A percentile compares a stretch with the other conserved stretches of the same genome.
phyloP scores from a whole-genome alignment of 2,888 invertebrate genomes.

The Cataglyphis cursor region DNA sequence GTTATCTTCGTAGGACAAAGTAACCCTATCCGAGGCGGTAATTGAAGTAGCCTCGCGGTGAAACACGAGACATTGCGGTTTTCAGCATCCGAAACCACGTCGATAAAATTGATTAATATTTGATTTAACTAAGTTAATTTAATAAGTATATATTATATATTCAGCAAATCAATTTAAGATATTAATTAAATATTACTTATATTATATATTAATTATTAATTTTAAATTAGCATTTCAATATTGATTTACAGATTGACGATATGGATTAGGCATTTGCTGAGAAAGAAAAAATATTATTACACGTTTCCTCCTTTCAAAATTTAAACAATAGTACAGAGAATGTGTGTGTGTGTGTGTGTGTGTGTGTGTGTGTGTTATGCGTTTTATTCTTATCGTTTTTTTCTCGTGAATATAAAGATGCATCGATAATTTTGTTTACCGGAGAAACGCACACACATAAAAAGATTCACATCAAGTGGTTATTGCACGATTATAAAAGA shows the following conservation, averaged over 20 bases:
- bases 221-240: background rate
- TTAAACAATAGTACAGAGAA: background rate
- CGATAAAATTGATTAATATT: constrained; percentile 12
- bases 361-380: background rate
- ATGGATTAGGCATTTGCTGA: background rate
- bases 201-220: constrained; percentile 1
- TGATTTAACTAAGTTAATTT: constrained; percentile 25
- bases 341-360: background rate
- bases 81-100: constrained; percentile 3
- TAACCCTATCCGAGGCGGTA: constrained; percentile 22
- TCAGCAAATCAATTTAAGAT: background rate
- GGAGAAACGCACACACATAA: background rate
- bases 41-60: constrained; percentile 9
- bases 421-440: background rate
- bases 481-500: background rate
- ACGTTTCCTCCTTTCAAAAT: background rate
- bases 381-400: background rate
- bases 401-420: background rate
- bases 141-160: background rate
- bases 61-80: background rate
- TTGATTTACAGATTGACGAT: background rate
- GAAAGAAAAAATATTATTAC: background rate
- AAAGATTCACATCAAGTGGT: background rate
- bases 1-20: constrained; percentile 29
- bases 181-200: constrained; percentile 8